These are phyloP conservation scores for Odontamblyopus lacepedii DNA, from an alignment of 2,797 vertebrate species.

Conservation along the genomic window DNA sequence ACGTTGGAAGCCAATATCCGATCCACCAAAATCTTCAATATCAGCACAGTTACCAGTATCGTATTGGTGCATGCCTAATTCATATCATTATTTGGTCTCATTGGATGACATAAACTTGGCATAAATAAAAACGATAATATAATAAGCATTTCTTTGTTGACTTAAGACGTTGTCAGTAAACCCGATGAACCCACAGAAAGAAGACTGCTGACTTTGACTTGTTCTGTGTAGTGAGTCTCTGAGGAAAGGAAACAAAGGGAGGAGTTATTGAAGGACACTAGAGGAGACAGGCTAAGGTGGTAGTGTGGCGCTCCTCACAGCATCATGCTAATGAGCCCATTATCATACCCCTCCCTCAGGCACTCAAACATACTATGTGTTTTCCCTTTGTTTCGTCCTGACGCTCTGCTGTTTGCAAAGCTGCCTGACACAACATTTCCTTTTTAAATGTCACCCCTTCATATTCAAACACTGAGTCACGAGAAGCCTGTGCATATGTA, in stretches of 20 bases:
- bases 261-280: conserved; percentile 38
- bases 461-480: conserved; percentile 25
- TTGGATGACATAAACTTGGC: no score
- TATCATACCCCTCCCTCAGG: conserved; percentile 57
- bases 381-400: conserved; percentile 37
- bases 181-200: background rate
- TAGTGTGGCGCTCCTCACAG: conserved; percentile 54
- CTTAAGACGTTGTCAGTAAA: background rate
- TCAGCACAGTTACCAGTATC: no score
- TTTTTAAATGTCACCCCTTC: background rate
- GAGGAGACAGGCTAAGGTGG: conserved; percentile 48
- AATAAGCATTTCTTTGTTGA: background rate
- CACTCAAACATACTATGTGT: conserved; percentile 43
- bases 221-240: background rate
- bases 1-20: no score
- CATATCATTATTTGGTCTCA: background rate
- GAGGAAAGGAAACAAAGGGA: conserved; percentile 5
- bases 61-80: no score
- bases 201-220: conserved; percentile 1
- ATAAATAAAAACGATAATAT: no score
- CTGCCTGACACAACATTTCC: conserved; percentile 16
- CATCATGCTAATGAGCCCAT: conserved; percentile 66
- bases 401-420: conserved; percentile 6
- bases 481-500: conserved; percentile 11
- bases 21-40: no score